Evolutionary conservation across 2,888 invertebrate species (phyloP).

Genomic region (Sinotaia quadrata): DNA sequence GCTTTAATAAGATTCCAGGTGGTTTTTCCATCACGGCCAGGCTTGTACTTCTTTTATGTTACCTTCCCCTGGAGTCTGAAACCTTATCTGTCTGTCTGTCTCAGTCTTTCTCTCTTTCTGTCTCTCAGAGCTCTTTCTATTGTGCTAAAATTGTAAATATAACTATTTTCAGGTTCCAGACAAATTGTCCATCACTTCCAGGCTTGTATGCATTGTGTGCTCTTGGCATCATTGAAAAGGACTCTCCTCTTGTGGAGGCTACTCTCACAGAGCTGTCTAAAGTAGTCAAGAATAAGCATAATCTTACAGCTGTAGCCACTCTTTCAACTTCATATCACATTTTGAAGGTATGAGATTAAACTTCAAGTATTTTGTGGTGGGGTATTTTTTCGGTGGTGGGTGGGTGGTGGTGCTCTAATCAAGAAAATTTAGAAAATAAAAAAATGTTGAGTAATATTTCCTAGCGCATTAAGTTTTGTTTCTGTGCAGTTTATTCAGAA

Average conservation of each 20-base stretch:
- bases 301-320: constrained; percentile 5
- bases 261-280: constrained; percentile 80
- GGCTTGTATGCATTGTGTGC: constrained; percentile 86
- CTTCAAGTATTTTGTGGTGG: not conserved
- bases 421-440: too few relatives aligned
- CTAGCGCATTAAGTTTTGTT: too few relatives aligned
- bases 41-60: too few relatives aligned
- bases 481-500: too few relatives aligned
- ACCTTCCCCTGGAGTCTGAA: too few relatives aligned
- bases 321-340: constrained; percentile 6
- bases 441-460: too few relatives aligned
- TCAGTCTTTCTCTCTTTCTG: too few relatives aligned
- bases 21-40: too few relatives aligned
- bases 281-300: constrained; percentile 8
- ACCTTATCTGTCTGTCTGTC: too few relatives aligned
- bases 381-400: not conserved
- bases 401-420: not conserved
- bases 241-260: constrained; percentile 81
- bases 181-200: constrained; percentile 79
- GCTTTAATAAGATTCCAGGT: too few relatives aligned
- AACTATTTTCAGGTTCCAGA: constrained; percentile 71
- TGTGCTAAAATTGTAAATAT: too few relatives aligned
- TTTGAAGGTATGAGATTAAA: not conserved
- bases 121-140: too few relatives aligned
- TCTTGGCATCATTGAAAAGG: constrained; percentile 83